Evolutionary conservation across 2,888 invertebrate genomes (phyloP).

Genomic region (Chrysomela aeneicollis): DNA sequence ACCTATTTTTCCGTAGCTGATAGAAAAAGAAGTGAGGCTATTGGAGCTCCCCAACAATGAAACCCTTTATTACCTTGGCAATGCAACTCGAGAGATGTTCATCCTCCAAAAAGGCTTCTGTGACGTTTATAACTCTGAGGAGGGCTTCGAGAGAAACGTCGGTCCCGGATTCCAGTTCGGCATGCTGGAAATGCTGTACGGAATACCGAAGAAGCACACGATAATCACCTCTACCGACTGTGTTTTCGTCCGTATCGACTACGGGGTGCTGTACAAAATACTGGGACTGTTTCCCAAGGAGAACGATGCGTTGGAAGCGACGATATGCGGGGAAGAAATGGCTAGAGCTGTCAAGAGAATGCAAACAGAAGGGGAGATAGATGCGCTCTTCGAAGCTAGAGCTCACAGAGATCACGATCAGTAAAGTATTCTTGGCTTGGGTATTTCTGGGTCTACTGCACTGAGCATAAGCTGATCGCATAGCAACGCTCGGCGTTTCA

Average conservation of each 20-base stretch:
- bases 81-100: slow-evolving; percentile 29
- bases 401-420: neutral
- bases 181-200: slow-evolving; percentile 63
- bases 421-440: neutral
- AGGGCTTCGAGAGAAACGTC: slow-evolving; percentile 21
- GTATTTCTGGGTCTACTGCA: too few species aligned
- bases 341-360: neutral
- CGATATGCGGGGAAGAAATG: slow-evolving; percentile 11
- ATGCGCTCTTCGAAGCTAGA: neutral
- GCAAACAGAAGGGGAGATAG: neutral
- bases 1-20: slow-evolving; percentile 18
- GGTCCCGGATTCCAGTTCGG: slow-evolving; percentile 55
- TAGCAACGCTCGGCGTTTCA: too few species aligned
- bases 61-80: slow-evolving; percentile 28
- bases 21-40: slow-evolving; percentile 28
- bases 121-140: slow-evolving; percentile 25
- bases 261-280: slow-evolving; percentile 37
- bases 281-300: slow-evolving; percentile 36
- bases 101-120: slow-evolving; percentile 30
- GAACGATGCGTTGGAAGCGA: slow-evolving; percentile 15
- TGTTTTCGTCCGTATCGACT: slow-evolving; percentile 63
- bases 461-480: too few species aligned
- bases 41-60: slow-evolving; percentile 29
- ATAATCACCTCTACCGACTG: slow-evolving; percentile 65
- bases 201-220: slow-evolving; percentile 64